These are phyloP conservation scores for Drosophila mercatorum DNA, from an alignment of 2,888 invertebrate species.

Conservation along the genomic window DNA sequence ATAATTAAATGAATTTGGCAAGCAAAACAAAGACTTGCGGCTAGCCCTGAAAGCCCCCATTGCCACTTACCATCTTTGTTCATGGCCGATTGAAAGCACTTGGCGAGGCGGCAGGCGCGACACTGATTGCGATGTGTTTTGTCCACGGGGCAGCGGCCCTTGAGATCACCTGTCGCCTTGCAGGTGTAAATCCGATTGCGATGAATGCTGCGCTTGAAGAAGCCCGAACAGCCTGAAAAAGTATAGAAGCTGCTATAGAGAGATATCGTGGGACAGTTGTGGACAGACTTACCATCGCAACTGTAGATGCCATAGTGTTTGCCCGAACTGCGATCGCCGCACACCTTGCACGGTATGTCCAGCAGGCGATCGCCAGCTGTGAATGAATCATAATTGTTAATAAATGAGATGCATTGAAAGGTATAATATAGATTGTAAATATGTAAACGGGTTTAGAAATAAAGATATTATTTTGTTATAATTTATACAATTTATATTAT, in stretches of 20 bases:
- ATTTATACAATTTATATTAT: too few species aligned
- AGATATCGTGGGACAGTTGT: too few species aligned
- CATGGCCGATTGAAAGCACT: conserved; percentile 98
- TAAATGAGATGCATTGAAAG: too few species aligned
- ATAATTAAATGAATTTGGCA: conserved; percentile 75
- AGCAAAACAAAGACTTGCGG: conserved; percentile 70
- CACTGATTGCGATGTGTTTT: conserved; percentile 99
- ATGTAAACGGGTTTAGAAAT: too few species aligned
- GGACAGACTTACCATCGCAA: conserved; percentile 93
- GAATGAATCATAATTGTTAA: not conserved
- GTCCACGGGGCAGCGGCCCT: conserved; percentile 97
- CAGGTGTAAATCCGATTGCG: conserved; percentile 98
- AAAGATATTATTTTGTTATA: too few species aligned
- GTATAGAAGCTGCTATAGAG: not conserved
- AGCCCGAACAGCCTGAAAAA: conserved; percentile 93
- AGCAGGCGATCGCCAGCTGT: conserved; percentile 95
- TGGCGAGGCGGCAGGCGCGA: conserved; percentile 96
- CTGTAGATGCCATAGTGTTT: conserved; percentile 99
- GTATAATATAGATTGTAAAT: too few species aligned
- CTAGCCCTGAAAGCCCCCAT: conserved; percentile 1
- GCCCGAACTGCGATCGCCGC: conserved; percentile 99
- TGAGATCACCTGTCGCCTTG: conserved; percentile 96
- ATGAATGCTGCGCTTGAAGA: conserved; percentile 98
- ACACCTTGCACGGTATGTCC: conserved; percentile 99
- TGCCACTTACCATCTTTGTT: conserved; percentile 96